Conservation (phyloP, 1,140 invertebrate species). For the Macrosteles quadrilineatus region DNA sequence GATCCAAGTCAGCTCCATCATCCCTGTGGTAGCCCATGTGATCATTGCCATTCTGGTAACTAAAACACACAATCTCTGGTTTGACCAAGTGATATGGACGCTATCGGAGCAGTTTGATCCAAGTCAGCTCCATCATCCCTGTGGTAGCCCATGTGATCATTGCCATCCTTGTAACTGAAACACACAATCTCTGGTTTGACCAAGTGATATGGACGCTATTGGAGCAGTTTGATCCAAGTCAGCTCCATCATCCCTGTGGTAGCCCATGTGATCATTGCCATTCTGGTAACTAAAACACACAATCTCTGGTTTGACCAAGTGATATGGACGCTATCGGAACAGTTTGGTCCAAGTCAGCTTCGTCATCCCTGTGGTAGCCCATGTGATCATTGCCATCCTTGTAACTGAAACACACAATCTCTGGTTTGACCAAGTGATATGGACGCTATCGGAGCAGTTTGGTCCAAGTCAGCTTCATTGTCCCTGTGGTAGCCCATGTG, state of each 20-base stretch:
- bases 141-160: constrained; percentile 72
- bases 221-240: constrained; percentile 62
- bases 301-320: no score
- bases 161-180: constrained; percentile 66
- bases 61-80: constrained; percentile 48
- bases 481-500: constrained; percentile 74
- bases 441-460: constrained; percentile 60
- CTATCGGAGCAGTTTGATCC: constrained; percentile 60
- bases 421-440: no score
- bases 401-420: constrained; percentile 56
- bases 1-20: constrained; percentile 67
- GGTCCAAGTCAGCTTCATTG: constrained; percentile 67
- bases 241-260: constrained; percentile 70
- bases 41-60: constrained; percentile 69
- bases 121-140: constrained; percentile 70
- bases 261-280: constrained; percentile 70
- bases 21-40: constrained; percentile 74
- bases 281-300: constrained; percentile 61
- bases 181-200: constrained; percentile 36
- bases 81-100: no score
- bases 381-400: constrained; percentile 69
- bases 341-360: constrained; percentile 62
- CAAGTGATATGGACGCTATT: no score
- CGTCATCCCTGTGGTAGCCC: constrained; percentile 71
- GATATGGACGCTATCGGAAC: no score